These are phyloP conservation scores for Isurus oxyrinchus DNA, from an alignment of 2,113 vertebrate species.

Conservation along the genomic window DNA sequence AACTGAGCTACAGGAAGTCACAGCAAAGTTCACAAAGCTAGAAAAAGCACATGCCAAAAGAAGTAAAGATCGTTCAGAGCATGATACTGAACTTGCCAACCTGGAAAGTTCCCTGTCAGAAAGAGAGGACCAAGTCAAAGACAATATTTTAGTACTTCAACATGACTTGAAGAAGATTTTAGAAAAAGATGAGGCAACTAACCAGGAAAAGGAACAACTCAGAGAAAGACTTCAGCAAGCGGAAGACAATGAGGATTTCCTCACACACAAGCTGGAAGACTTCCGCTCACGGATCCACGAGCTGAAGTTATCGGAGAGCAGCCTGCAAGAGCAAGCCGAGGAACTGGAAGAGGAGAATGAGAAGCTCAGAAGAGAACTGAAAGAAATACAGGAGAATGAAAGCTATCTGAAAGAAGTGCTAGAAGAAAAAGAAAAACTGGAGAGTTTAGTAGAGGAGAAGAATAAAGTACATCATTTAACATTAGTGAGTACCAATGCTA, in stretches of 20 bases:
- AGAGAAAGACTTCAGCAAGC: conserved; percentile 52
- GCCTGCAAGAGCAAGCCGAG: conserved; percentile 54
- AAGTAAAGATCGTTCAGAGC: conserved; percentile 20
- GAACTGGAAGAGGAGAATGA: conserved; percentile 58
- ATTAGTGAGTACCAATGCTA: conserved; percentile 1
- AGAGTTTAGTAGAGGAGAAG: neutral
- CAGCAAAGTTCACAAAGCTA: conserved; percentile 40
- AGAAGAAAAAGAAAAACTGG: conserved; percentile 1
- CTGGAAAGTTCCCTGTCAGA: conserved; percentile 39
- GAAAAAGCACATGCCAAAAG: conserved; percentile 38
- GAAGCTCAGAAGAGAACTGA: conserved; percentile 48
- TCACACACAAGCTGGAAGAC: conserved; percentile 58
- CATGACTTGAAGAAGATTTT: conserved; percentile 54
- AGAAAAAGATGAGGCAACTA: conserved; percentile 51
- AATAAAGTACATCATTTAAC: neutral
- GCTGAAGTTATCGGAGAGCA: conserved; percentile 58
- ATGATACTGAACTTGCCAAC: conserved; percentile 38
- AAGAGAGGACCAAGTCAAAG: conserved; percentile 48
- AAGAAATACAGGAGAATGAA: neutral
- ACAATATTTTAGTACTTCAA: conserved; percentile 45
- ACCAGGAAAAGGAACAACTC: conserved; percentile 49
- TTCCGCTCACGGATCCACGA: conserved; percentile 48
- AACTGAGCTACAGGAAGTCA: conserved; percentile 39
- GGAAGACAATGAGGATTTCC: conserved; percentile 53
- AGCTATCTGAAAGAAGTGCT: conserved; percentile 13